Conservation (phyloP, 2,888 invertebrate species). For the Rhamnusium bicolor region DNA sequence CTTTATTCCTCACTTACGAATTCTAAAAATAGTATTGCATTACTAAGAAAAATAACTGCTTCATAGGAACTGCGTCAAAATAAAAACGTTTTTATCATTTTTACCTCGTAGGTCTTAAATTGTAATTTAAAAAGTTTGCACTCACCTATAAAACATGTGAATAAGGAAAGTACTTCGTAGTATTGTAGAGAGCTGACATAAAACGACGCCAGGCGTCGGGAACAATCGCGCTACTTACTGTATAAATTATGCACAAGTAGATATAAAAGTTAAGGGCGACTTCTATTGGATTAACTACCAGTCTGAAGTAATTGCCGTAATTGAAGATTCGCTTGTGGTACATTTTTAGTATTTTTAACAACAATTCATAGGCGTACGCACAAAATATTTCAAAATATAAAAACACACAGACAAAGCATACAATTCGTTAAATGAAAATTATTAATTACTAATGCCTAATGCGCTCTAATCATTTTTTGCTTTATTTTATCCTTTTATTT, state of each 20-base stretch:
- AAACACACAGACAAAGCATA: too few species aligned
- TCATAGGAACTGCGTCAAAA: too few species aligned
- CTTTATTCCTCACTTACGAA: too few species aligned
- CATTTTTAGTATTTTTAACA: constrained; percentile 56
- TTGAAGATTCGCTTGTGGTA: constrained; percentile 65
- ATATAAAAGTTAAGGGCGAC: constrained; percentile 62
- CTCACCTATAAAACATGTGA: neutral
- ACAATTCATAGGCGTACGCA: constrained; percentile 1
- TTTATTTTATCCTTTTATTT: too few species aligned
- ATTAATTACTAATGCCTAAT: too few species aligned
- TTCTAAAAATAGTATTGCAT: too few species aligned
- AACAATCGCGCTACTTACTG: constrained; percentile 38
- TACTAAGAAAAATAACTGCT: too few species aligned
- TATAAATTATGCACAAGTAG: constrained; percentile 65
- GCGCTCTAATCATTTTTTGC: too few species aligned
- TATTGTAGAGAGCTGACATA: constrained; percentile 7
- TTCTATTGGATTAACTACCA: constrained; percentile 63
- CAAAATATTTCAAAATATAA: too few species aligned
- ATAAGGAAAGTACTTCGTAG: constrained; percentile 1
- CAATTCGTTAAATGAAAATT: too few species aligned
- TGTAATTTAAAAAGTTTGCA: constrained; percentile 14
- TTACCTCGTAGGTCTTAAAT: constrained; percentile 1
- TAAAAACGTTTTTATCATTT: constrained; percentile 1
- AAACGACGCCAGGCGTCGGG: constrained; percentile 34
- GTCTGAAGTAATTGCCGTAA: constrained; percentile 64